These are phyloP conservation scores for Lamproptera curius DNA, from an alignment of 2,888 invertebrate genomes.

Conservation along the genomic window DNA sequence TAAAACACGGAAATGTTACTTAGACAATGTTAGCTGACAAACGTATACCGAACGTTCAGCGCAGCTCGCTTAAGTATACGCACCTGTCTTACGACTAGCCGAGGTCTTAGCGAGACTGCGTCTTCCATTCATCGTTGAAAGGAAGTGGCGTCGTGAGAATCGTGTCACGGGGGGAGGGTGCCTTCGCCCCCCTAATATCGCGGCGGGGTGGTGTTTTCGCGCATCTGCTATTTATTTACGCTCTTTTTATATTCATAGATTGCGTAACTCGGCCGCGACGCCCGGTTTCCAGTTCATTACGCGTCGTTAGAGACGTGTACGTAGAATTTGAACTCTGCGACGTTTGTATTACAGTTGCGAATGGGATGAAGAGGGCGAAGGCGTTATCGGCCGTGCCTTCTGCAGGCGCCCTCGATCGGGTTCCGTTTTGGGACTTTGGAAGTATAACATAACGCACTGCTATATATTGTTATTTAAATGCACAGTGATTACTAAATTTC, in stretches of 20 bases:
- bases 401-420: conserved; percentile 59
- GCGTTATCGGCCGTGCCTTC: conserved; percentile 61
- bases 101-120: no score
- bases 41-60: no score
- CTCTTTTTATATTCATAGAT: conserved; percentile 75
- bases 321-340: conserved; percentile 38
- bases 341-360: conserved; percentile 31
- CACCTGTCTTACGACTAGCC: neutral
- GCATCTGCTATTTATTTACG: conserved; percentile 79
- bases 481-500: no score
- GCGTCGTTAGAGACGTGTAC: conserved; percentile 45
- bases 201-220: conserved; percentile 76
- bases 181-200: conserved; percentile 51
- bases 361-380: conserved; percentile 31
- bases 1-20: no score
- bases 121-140: conserved; percentile 71
- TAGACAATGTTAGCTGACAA: no score
- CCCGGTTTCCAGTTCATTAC: conserved; percentile 70
- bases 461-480: no score
- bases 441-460: no score
- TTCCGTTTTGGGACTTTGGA: conserved; percentile 46
- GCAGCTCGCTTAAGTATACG: neutral
- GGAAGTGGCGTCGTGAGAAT: conserved; percentile 73
- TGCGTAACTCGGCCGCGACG: conserved; percentile 55
- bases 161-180: conserved; percentile 59